Evolutionary conservation across 1,140 invertebrate genomes (phyloP).

Genomic region (Drosophila kurseongensis): DNA sequence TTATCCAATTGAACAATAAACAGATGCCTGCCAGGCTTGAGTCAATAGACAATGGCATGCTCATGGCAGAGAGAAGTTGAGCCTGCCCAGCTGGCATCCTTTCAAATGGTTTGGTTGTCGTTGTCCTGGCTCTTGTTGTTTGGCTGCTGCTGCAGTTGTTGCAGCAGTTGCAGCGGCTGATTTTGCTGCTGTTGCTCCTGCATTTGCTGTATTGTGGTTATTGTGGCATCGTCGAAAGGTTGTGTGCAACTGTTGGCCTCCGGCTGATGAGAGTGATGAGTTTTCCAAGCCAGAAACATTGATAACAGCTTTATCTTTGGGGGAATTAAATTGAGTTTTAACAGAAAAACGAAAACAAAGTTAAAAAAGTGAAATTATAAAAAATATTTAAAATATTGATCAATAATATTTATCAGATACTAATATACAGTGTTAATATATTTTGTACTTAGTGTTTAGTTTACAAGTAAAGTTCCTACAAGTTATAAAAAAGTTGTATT

Average conservation of each 20-base stretch:
- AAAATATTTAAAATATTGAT: no score
- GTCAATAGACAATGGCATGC: conserved; percentile 70
- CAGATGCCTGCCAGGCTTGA: conserved; percentile 69
- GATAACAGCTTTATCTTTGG: conserved; percentile 8
- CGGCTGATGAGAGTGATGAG: conserved; percentile 16
- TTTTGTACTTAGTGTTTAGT: no score
- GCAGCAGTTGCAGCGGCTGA: conserved; percentile 8
- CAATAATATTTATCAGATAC: no score
- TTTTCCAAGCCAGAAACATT: background rate
- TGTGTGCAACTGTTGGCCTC: conserved; percentile 30
- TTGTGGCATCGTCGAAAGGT: conserved; percentile 38
- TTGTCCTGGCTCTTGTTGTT: conserved; percentile 11
- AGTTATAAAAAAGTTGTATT: no score
- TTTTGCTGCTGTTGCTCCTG: conserved; percentile 21
- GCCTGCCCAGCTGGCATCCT: conserved; percentile 54
- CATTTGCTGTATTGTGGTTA: conserved; percentile 40
- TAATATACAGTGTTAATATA: no score
- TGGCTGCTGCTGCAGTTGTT: conserved; percentile 11
- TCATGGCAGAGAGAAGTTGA: conserved; percentile 11
- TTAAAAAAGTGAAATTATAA: no score
- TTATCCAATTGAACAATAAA: conserved; percentile 83
- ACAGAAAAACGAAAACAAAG: background rate
- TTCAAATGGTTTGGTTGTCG: conserved; percentile 17
- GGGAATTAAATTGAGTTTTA: background rate
- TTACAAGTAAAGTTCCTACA: no score